Evolutionary conservation across 2,888 invertebrate genomes (phyloP).

Genomic region (Drosophila ustulata): DNA sequence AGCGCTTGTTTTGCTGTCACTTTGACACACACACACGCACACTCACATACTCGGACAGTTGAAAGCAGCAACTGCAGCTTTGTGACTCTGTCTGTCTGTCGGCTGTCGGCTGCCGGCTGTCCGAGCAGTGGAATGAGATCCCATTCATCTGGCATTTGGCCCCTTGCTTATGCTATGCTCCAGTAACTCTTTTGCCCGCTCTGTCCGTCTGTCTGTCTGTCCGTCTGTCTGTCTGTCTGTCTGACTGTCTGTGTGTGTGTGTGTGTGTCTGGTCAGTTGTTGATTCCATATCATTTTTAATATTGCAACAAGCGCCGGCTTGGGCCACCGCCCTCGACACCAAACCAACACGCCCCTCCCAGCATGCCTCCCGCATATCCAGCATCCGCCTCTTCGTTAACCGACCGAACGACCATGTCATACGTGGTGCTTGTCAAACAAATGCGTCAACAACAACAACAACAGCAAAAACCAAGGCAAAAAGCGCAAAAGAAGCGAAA

Average conservation of each 20-base stretch:
- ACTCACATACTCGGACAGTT: not conserved
- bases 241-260: not conserved
- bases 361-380: not conserved
- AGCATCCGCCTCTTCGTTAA: slow-evolving; percentile 1
- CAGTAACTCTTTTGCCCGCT: slow-evolving; percentile 13
- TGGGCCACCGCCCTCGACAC: slow-evolving; percentile 4
- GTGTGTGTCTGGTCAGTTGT: slow-evolving; percentile 27
- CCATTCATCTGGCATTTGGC: slow-evolving; percentile 8
- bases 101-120: slow-evolving; percentile 1
- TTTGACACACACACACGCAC: slow-evolving; percentile 1
- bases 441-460: slow-evolving; percentile 32
- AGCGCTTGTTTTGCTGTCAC: slow-evolving; percentile 6
- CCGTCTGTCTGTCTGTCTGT: slow-evolving; percentile 13
- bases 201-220: slow-evolving; percentile 5
- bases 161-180: slow-evolving; percentile 38
- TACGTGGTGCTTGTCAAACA: slow-evolving; percentile 34
- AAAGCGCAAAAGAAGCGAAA: slow-evolving; percentile 14
- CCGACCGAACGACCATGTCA: slow-evolving; percentile 10
- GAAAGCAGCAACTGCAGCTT: slow-evolving; percentile 10
- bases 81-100: slow-evolving; percentile 10
- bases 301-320: slow-evolving; percentile 43
- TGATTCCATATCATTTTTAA: slow-evolving; percentile 65
- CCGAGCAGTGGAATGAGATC: not conserved
- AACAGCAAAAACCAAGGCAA: slow-evolving; percentile 16
- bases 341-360: slow-evolving; percentile 14